Percentiles rank a stretch among this genome's conserved stretches.
These are phyloP conservation scores for Stenoptilia bipunctidactyla DNA, from an alignment of 2,888 invertebrate genomes.

Conservation along the genomic window DNA sequence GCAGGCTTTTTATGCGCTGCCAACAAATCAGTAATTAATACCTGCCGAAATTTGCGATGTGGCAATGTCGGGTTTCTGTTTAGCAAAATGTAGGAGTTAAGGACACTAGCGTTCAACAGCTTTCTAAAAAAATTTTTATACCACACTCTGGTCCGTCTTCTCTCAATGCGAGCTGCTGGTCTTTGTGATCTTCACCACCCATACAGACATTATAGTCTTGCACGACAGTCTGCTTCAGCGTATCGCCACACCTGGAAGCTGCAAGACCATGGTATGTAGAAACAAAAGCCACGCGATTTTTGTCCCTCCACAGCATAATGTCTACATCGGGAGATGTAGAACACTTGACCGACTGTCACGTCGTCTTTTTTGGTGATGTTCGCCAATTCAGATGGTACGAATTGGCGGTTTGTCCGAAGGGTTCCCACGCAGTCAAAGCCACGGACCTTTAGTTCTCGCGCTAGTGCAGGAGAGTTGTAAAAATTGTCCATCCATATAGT, in stretches of 20 bases:
- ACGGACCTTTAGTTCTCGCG: not conserved
- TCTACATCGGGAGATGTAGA: conserved; percentile 12
- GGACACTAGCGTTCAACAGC: conserved; percentile 14
- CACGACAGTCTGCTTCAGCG: conserved; percentile 6
- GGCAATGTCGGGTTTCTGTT: not conserved
- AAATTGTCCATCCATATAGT: not conserved
- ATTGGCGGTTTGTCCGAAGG: conserved; percentile 15
- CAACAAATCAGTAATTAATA: not conserved
- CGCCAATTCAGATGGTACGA: conserved; percentile 15
- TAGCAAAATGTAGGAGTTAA: conserved; percentile 12
- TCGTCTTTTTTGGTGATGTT: conserved; percentile 8
- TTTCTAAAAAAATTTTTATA: conserved; percentile 17
- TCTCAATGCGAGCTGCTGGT: conserved; percentile 14
- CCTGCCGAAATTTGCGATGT: not conserved
- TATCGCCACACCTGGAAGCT: not conserved
- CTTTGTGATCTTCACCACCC: conserved; percentile 15
- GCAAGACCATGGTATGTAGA: conserved; percentile 12
- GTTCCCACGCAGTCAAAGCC: conserved; percentile 7
- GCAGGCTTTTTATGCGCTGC: not conserved
- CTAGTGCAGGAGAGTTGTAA: not conserved
- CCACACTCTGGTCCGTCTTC: conserved; percentile 15
- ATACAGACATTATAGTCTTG: conserved; percentile 9
- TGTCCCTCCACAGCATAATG: conserved; percentile 10
- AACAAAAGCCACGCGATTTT: conserved; percentile 9
- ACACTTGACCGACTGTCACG: conserved; percentile 13